Conservation (phyloP, 2,888 invertebrate species). For the Argyra leucocephala region DNA sequence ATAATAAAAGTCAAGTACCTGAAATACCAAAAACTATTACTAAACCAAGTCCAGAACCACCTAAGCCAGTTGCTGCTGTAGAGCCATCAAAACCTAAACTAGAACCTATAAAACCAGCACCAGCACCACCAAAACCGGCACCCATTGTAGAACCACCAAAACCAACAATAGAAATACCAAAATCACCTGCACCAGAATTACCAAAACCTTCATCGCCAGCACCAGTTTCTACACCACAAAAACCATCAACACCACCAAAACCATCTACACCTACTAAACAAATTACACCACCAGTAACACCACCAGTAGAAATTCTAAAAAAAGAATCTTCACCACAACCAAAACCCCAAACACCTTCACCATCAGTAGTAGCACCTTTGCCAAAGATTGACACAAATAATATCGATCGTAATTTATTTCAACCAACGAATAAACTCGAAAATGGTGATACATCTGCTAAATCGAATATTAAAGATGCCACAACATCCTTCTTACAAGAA, state of each 20-base stretch:
- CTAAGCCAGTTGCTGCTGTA: conserved; percentile 11
- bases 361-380: conserved; percentile 21
- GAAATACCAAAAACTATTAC: conserved; percentile 19
- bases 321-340: conserved; percentile 14
- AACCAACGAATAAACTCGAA: conserved; percentile 29
- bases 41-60: conserved; percentile 17
- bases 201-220: conserved; percentile 25
- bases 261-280: conserved; percentile 30
- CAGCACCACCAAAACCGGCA: conserved; percentile 22
- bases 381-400: conserved; percentile 19
- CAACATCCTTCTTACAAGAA: conserved; percentile 35
- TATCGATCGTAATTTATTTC: conserved; percentile 32
- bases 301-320: neutral
- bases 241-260: conserved; percentile 13
- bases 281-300: conserved; percentile 18
- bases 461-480: conserved; percentile 36
- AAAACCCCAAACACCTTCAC: conserved; percentile 29
- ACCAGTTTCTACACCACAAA: neutral
- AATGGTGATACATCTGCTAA: conserved; percentile 28
- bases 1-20: conserved; percentile 9
- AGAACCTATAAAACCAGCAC: conserved; percentile 11
- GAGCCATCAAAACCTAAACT: conserved; percentile 16
- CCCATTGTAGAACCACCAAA: conserved; percentile 31
- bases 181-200: conserved; percentile 33
- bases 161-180: conserved; percentile 8